A percentile compares a stretch with the other conserved stretches of the same genome.
phyloP scores from a whole-genome alignment of 1,140 invertebrate species.

The Drosophila teissieri region DNA sequence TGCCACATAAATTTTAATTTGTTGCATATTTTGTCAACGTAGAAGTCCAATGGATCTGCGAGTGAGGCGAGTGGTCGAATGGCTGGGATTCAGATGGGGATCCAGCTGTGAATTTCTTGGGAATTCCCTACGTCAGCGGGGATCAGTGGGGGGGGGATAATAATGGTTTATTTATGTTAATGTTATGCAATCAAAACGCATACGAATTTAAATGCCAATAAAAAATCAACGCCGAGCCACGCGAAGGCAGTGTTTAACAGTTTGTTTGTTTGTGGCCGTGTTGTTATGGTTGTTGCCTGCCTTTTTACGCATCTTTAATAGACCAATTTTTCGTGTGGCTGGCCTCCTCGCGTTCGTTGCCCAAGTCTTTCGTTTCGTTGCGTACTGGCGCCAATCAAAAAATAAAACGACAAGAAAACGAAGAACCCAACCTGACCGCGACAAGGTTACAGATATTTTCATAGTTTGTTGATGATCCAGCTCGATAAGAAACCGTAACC shows the following conservation, averaged over 20 bases:
- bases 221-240: slow-evolving; percentile 77
- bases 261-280: slow-evolving; percentile 64
- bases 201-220: slow-evolving; percentile 84
- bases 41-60: slow-evolving; percentile 25
- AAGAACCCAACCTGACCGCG: slow-evolving; percentile 45
- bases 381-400: slow-evolving; percentile 63
- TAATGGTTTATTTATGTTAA: slow-evolving; percentile 84
- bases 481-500: slow-evolving; percentile 45
- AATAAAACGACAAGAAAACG: neutral
- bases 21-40: slow-evolving; percentile 84
- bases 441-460: slow-evolving; percentile 77
- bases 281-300: slow-evolving; percentile 61
- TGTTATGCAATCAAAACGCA: slow-evolving; percentile 84
- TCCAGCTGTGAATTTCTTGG: slow-evolving; percentile 85
- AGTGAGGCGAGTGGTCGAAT: neutral
- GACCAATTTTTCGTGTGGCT: slow-evolving; percentile 75
- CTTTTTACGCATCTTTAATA: slow-evolving; percentile 83
- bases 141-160: slow-evolving; percentile 40
- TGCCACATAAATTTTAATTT: slow-evolving; percentile 84
- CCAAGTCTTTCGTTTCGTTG: slow-evolving; percentile 75
- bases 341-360: slow-evolving; percentile 64
- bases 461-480: slow-evolving; percentile 81
- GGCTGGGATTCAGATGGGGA: neutral
- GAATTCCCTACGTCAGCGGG: slow-evolving; percentile 75
- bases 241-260: slow-evolving; percentile 67